These are phyloP conservation scores for Triops cancriformis DNA, from an alignment of 1,140 invertebrate species.

Conservation along the genomic window DNA sequence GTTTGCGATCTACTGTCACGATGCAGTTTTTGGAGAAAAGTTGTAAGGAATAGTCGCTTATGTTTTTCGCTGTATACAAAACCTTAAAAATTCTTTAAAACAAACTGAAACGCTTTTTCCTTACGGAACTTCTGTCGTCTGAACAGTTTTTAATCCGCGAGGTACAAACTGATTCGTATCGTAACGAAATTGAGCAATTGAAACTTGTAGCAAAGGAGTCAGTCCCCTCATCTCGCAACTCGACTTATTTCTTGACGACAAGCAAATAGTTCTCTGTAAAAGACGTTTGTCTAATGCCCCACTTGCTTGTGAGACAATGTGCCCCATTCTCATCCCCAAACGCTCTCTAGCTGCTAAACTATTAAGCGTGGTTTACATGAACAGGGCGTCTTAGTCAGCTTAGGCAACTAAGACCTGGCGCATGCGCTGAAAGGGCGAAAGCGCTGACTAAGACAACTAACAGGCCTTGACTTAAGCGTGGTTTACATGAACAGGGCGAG, in stretches of 20 bases:
- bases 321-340: constrained; percentile 6
- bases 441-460: no score
- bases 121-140: neutral
- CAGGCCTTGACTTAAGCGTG: no score
- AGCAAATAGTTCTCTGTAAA: constrained; percentile 14
- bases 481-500: no score
- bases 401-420: no score
- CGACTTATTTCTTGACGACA: constrained; percentile 20
- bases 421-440: no score
- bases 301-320: neutral
- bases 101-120: neutral
- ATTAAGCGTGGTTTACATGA: no score
- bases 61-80: neutral
- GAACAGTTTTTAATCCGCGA: neutral
- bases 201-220: neutral
- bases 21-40: neutral
- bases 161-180: neutral
- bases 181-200: neutral
- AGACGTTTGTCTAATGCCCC: constrained; percentile 17
- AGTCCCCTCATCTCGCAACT: constrained; percentile 16
- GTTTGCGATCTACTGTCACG: neutral
- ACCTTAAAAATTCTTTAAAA: neutral
- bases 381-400: no score
- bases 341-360: no score
- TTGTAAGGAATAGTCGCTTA: neutral